These are phyloP conservation scores for Clepsis dumicolana DNA, from an alignment of 2,888 invertebrate genomes.

Conservation along the genomic window DNA sequence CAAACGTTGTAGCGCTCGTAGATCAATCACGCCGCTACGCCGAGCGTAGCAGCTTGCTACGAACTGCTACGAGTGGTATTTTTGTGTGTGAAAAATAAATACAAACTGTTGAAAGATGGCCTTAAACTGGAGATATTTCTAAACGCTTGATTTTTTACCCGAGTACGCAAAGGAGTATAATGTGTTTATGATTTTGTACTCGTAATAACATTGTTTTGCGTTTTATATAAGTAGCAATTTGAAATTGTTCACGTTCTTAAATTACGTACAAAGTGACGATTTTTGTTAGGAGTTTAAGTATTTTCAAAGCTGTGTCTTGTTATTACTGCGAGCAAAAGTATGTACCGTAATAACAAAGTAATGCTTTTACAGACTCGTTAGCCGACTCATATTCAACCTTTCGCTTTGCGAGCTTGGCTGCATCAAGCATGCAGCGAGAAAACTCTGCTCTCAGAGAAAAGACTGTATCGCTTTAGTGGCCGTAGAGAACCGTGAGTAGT, in stretches of 20 bases:
- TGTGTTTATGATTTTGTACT: no score
- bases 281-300: no score
- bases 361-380: background rate
- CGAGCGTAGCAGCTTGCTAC: slow-evolving; percentile 27
- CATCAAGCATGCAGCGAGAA: background rate
- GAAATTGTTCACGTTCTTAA: no score
- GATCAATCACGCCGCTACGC: slow-evolving; percentile 33
- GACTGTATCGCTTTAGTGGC: no score
- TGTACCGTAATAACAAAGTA: background rate
- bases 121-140: background rate
- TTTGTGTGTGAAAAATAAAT: background rate
- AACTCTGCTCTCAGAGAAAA: background rate
- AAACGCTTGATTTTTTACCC: no score
- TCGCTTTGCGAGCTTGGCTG: background rate
- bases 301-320: background rate
- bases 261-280: no score
- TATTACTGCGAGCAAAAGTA: background rate
- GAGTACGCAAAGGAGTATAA: no score
- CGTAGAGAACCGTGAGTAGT: no score
- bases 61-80: background rate
- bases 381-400: background rate
- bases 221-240: no score
- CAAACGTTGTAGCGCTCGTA: slow-evolving; percentile 35
- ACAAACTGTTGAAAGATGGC: background rate
- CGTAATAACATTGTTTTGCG: no score